Evolutionary conservation across 2,113 vertebrate genomes (phyloP).

Genomic region (Oncorhynchus masou): DNA sequence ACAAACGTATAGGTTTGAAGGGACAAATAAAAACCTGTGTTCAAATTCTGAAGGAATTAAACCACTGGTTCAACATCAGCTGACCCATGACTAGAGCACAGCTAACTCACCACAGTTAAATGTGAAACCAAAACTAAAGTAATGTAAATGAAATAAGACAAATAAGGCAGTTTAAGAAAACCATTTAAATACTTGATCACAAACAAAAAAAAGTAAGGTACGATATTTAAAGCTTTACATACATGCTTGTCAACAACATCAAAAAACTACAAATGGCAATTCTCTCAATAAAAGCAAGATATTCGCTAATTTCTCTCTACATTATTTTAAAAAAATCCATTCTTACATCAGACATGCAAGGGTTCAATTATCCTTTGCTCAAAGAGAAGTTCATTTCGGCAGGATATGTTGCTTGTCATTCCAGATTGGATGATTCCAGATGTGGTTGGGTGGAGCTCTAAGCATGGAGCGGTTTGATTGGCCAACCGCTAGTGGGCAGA

Average conservation of each 20-base stretch:
- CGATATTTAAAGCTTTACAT: conserved; percentile 56
- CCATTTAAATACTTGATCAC: conserved; percentile 38
- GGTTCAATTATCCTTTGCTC: conserved; percentile 28
- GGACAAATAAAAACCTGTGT: too few relatives aligned
- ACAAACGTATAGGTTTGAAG: too few relatives aligned
- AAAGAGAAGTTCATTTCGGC: conserved; percentile 35
- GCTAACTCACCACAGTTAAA: too few relatives aligned
- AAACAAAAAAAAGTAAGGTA: conserved; percentile 42
- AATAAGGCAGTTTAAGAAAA: conserved; percentile 35
- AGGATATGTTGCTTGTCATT: conserved; percentile 41
- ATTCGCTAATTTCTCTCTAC: conserved; percentile 18
- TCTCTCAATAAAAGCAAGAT: conserved; percentile 28
- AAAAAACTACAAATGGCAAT: conserved; percentile 61
- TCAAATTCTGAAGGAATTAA: too few relatives aligned
- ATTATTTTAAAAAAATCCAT: background rate
- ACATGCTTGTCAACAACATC: conserved; percentile 46
- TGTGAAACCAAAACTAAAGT: background rate
- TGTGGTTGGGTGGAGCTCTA: conserved; percentile 51
- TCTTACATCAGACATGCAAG: conserved; percentile 40
- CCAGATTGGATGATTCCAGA: conserved; percentile 28
- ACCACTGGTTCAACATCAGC: too few relatives aligned
- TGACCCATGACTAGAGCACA: too few relatives aligned
- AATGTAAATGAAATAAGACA: conserved; percentile 30
- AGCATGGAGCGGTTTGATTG: conserved; percentile 48
- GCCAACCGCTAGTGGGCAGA: conserved; percentile 64